Evolutionary conservation across 2,797 vertebrate genomes (phyloP).

Genomic region (Peromyscus nudipes): DNA sequence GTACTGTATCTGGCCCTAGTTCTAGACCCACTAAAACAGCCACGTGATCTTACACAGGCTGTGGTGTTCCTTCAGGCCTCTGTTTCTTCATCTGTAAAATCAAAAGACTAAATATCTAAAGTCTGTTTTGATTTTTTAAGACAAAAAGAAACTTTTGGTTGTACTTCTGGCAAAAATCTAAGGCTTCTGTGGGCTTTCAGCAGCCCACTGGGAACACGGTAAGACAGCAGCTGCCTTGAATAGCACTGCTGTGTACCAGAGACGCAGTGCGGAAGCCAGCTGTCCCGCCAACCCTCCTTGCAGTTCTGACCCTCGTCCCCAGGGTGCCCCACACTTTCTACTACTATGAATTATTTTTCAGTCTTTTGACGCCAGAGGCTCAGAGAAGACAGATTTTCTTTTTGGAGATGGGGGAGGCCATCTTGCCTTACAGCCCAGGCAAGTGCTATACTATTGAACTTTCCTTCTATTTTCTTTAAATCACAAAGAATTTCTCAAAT

Average conservation of each 20-base stretch:
- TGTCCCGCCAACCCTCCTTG: not conserved
- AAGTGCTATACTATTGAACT: not conserved
- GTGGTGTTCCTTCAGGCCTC: not conserved
- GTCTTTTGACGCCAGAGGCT: not conserved
- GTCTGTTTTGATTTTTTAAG: not conserved
- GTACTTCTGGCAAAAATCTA: not conserved
- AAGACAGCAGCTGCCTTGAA: not conserved
- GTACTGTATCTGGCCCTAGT: not conserved
- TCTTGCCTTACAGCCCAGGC: not conserved
- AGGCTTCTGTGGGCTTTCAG: not conserved
- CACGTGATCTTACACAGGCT: not conserved
- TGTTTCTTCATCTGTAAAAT: conserved; percentile 27
- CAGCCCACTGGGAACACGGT: not conserved
- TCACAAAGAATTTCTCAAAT: conserved; percentile 26
- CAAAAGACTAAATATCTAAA: not conserved
- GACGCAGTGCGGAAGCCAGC: not conserved
- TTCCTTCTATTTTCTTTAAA: not conserved
- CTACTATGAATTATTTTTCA: not conserved
- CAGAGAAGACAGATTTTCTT: not conserved
- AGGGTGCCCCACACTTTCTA: not conserved
- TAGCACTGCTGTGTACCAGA: not conserved
- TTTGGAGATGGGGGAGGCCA: not conserved
- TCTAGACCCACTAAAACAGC: not conserved
- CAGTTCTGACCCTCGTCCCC: not conserved
- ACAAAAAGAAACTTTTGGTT: not conserved